These are phyloP conservation scores for Drosophila gaucha DNA, from an alignment of 2,888 invertebrate species.

Conservation along the genomic window DNA sequence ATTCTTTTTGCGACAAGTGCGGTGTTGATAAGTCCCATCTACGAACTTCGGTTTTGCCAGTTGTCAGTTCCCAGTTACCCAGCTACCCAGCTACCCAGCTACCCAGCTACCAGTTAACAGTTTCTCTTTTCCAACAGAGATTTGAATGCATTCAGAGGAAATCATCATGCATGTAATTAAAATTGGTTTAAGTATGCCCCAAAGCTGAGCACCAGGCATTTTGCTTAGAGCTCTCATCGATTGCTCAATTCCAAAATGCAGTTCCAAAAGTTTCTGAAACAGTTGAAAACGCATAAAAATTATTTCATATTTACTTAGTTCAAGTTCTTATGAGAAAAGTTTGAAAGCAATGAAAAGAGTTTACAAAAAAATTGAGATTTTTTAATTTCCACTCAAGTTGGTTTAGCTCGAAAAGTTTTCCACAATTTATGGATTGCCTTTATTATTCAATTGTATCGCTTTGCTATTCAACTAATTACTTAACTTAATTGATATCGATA, in stretches of 20 bases:
- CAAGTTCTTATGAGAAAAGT: slow-evolving; percentile 5
- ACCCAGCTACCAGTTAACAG: neutral
- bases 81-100: neutral
- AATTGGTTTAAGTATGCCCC: slow-evolving; percentile 64
- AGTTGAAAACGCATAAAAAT: slow-evolving; percentile 2
- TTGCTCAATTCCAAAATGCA: slow-evolving; percentile 28
- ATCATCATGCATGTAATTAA: slow-evolving; percentile 75
- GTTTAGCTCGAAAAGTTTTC: neutral
- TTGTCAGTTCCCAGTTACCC: slow-evolving; percentile 1
- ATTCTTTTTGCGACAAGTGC: slow-evolving; percentile 53
- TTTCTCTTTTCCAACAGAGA: slow-evolving; percentile 10
- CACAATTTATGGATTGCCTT: neutral
- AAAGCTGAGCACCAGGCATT: slow-evolving; percentile 18
- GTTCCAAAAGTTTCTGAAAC: slow-evolving; percentile 19
- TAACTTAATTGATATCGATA: neutral
- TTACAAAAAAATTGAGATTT: neutral
- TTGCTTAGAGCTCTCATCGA: slow-evolving; percentile 29
- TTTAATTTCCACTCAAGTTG: neutral
- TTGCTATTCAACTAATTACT: neutral
- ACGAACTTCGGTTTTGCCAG: slow-evolving; percentile 3
- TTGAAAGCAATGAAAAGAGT: neutral
- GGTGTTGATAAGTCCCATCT: slow-evolving; percentile 44
- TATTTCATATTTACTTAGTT: slow-evolving; percentile 1
- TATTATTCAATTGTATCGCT: neutral
- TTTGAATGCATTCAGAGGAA: slow-evolving; percentile 49